Evolutionary conservation across 2,888 invertebrate genomes (phyloP).

Genomic region (Drosophila quinaria): DNA sequence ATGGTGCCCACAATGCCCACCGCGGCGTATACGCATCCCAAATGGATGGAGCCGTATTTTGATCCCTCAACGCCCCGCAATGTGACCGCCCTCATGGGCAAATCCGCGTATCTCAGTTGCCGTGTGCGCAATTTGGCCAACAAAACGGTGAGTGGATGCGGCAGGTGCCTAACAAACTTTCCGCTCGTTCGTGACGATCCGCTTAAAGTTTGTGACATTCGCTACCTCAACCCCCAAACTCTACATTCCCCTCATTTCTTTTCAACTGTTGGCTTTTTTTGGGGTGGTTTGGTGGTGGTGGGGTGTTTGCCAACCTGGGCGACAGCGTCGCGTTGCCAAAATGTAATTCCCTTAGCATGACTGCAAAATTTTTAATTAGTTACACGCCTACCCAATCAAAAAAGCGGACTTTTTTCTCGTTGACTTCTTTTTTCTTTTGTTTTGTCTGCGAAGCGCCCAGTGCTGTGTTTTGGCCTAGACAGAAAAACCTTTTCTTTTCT

Average conservation of each 20-base stretch:
- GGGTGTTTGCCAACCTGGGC: constrained; percentile 72
- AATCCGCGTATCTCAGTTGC: constrained; percentile 87
- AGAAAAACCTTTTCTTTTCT: constrained; percentile 42
- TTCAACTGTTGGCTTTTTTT: constrained; percentile 27
- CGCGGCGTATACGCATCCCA: constrained; percentile 83
- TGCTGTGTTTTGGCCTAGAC: constrained; percentile 1
- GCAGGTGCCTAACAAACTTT: constrained; percentile 39
- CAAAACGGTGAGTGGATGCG: constrained; percentile 84
- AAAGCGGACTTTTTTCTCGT: constrained; percentile 22
- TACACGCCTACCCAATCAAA: constrained; percentile 41
- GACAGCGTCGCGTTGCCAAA: constrained; percentile 59
- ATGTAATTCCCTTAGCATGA: constrained; percentile 79
- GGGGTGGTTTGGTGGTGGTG: too few relatives aligned
- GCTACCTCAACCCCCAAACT: not conserved
- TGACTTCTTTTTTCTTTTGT: constrained; percentile 3
- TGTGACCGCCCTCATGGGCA: constrained; percentile 92
- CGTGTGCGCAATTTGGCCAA: constrained; percentile 86
- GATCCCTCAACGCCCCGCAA: constrained; percentile 91
- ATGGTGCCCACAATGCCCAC: constrained; percentile 74
- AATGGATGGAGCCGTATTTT: constrained; percentile 89
- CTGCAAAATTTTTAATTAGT: constrained; percentile 80
- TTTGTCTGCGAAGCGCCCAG: constrained; percentile 21
- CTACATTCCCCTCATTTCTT: not conserved
- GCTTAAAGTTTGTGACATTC: constrained; percentile 64
- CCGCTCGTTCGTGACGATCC: constrained; percentile 55